phyloP scores from a whole-genome alignment of 2,797 vertebrate genomes.

The Cuculus canorus region DNA sequence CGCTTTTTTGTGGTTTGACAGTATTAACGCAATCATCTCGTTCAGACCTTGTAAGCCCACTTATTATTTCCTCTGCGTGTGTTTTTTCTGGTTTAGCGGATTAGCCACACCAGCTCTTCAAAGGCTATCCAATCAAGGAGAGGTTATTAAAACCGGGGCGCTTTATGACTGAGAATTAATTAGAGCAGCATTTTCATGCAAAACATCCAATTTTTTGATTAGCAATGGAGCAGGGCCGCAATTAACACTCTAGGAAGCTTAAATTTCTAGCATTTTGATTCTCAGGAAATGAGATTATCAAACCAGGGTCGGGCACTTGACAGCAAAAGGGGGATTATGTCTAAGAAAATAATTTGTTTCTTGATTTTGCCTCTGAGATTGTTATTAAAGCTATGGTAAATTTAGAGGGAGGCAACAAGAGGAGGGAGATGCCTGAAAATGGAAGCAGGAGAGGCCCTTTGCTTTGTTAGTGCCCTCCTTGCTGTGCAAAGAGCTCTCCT shows the following conservation, averaged over 20 bases:
- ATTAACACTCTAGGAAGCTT: conserved; percentile 84
- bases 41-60: conserved; percentile 69
- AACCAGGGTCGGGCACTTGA: conserved; percentile 81
- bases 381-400: conserved; percentile 22
- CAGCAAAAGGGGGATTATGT: conserved; percentile 70
- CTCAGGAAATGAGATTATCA: conserved; percentile 85
- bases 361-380: conserved; percentile 74
- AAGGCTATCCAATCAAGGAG: conserved; percentile 83
- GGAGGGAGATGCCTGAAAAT: conserved; percentile 2
- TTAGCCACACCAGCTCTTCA: conserved; percentile 78
- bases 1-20: conserved; percentile 38
- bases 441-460: not conserved
- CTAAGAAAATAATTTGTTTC: conserved; percentile 71
- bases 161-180: conserved; percentile 88
- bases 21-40: conserved; percentile 57
- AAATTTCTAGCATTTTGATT: conserved; percentile 82
- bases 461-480: conserved; percentile 13
- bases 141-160: conserved; percentile 82
- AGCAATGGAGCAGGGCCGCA: conserved; percentile 81
- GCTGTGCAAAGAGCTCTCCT: conserved; percentile 2
- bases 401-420: not conserved
- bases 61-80: conserved; percentile 75
- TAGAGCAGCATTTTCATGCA: conserved; percentile 86
- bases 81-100: conserved; percentile 70
- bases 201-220: conserved; percentile 88